These are phyloP conservation scores for Pachyramphus minor DNA, from an alignment of 2,113 vertebrate genomes.

Conservation along the genomic window DNA sequence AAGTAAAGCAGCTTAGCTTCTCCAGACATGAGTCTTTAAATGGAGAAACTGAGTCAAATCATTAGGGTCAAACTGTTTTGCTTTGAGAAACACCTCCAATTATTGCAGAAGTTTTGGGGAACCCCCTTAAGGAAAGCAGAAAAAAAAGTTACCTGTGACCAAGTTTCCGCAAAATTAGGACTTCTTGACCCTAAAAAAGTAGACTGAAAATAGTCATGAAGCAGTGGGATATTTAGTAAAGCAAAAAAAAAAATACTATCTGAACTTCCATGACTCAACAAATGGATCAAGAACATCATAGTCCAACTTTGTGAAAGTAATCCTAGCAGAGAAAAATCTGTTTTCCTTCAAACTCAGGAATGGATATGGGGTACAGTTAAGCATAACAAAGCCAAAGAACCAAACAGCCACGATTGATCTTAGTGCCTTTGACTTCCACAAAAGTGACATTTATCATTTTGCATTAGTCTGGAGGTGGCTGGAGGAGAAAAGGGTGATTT, in stretches of 20 bases:
- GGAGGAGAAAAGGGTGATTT: not conserved
- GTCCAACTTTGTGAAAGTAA: not conserved
- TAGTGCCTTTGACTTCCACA: not conserved
- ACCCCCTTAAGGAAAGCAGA: not conserved
- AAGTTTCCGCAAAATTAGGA: not conserved
- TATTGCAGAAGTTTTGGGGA: not conserved
- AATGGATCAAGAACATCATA: not conserved
- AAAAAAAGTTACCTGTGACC: not conserved
- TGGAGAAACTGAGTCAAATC: not conserved
- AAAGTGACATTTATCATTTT: not conserved
- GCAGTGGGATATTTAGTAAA: not conserved
- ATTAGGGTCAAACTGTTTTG: not conserved
- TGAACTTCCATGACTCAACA: not conserved
- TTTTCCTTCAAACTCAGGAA: not conserved
- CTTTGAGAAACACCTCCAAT: not conserved
- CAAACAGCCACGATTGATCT: not conserved
- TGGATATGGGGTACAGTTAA: fast-evolving
- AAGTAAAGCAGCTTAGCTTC: not conserved
- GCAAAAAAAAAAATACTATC: not conserved
- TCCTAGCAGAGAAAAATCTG: not conserved
- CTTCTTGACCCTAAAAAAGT: not conserved
- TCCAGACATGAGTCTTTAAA: not conserved
- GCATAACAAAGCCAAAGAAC: not conserved
- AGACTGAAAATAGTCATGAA: not conserved
- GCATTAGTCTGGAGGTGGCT: not conserved